Evolutionary conservation across 2,888 invertebrate species (phyloP), one percentile per base, ranked within the genome.

Genomic region (Conops quadrifasciatus): DNA sequence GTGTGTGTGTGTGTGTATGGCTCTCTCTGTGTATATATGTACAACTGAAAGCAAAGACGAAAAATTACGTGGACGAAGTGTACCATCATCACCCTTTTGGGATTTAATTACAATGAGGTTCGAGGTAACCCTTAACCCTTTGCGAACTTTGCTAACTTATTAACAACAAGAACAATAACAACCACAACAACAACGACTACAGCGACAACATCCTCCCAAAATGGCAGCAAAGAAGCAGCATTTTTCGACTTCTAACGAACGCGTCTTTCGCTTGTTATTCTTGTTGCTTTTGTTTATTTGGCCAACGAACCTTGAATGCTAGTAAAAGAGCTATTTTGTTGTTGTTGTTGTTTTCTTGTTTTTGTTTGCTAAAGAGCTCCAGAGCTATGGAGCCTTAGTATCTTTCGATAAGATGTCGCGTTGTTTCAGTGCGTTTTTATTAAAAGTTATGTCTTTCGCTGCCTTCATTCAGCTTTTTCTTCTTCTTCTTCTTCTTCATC

Each of bases 21-120:
- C 4, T 9, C 9, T 36, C 5, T 36, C 5, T 36, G 36, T 36
- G 36, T 36, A 9, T 36, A 7, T n/a, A 7, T 36, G 36, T 36
- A 9, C 9, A 36, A 36, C 59, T 2, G 5, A 21, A 7, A 15
- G 24, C 60, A 43, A 58, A 36, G 9, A 36, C 36, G 4, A 36
- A 36, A 9, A 36, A 36, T 4, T 36, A 36, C 36, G 36, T 36
- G 64, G 47, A 58, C 24, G 36, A 24, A 15, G 63, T 26, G 26
- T 63, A 24, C 70, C 30, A 21, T 59, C 36, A 36, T 36, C 9
- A 36, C 81, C 79, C 79, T 77, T 72, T 9, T 73, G 82, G 81
- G 81, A 81, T 80, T 82, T 81, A 81, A 81, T 81, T 81, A 81
- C 80, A 36, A 47, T 69, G 69, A 65, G 36, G 45, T 68, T 21